Evolutionary conservation across 2,888 invertebrate species (phyloP).

Genomic region (Punctoribates punctum): DNA sequence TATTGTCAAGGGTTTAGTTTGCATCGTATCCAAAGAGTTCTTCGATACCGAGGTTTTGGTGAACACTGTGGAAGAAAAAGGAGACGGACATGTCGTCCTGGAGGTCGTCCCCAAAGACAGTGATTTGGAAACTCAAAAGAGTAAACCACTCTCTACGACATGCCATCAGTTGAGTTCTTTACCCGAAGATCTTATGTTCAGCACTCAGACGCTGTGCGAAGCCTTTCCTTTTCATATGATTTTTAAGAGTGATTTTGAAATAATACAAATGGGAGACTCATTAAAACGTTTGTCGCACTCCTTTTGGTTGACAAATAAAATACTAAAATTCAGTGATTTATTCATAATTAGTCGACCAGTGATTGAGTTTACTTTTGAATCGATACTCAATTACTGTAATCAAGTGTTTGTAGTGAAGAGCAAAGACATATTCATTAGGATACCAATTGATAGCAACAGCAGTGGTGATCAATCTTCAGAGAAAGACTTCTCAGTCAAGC

Average conservation of each 20-base stretch:
- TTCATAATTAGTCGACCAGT: conserved; percentile 49
- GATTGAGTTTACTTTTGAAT: conserved; percentile 48
- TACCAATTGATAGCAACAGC: neutral
- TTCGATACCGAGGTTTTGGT: conserved; percentile 47
- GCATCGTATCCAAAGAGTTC: conserved; percentile 45
- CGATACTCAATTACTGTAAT: conserved; percentile 47
- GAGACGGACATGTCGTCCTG: conserved; percentile 43
- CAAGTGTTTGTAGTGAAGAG: conserved; percentile 41
- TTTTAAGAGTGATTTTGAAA: conserved; percentile 45
- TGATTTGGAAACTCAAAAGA: neutral
- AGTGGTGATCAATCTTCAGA: neutral
- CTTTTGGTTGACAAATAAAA: conserved; percentile 34
- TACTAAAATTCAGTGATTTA: conserved; percentile 46
- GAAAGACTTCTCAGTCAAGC: neutral
- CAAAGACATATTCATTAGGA: conserved; percentile 22
- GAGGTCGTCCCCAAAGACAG: conserved; percentile 38
- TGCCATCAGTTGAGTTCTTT: conserved; percentile 38
- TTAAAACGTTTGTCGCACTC: conserved; percentile 39
- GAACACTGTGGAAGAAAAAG: conserved; percentile 25
- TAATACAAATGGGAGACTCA: conserved; percentile 45
- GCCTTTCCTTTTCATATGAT: conserved; percentile 50
- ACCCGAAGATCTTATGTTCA: conserved; percentile 45
- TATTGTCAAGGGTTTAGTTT: conserved; percentile 48
- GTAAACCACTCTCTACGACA: neutral
- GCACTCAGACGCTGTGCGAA: conserved; percentile 45